These are phyloP conservation scores for Urocitellus parryii DNA, from an alignment of 2,113 vertebrate species.

Conservation along the genomic window DNA sequence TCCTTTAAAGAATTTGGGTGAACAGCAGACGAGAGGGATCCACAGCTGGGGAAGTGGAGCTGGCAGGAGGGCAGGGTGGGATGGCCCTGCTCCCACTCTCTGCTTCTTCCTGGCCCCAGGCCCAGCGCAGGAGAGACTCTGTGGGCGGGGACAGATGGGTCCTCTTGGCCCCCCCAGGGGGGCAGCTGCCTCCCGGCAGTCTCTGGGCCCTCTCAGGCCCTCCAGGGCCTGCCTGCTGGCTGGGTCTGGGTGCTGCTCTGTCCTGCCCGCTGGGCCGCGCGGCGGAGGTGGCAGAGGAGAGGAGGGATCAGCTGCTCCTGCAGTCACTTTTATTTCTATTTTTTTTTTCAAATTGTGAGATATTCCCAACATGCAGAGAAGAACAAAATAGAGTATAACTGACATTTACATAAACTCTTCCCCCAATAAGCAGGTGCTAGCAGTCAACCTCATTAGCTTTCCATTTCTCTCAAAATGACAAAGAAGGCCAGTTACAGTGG, in stretches of 20 bases:
- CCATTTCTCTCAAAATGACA: background rate
- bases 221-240: background rate
- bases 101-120: background rate
- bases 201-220: background rate
- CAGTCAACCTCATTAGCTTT: background rate
- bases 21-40: background rate
- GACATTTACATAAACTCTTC: background rate
- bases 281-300: rapidly evolving
- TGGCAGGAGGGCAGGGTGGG: background rate
- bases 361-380: background rate
- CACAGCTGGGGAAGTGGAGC: background rate
- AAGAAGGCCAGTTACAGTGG: background rate
- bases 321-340: background rate
- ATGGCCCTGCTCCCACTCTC: background rate
- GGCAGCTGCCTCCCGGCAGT: background rate
- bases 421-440: background rate
- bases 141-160: background rate
- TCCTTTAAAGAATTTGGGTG: background rate
- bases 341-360: background rate
- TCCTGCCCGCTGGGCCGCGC: rapidly evolving
- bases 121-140: background rate
- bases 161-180: background rate
- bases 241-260: rapidly evolving
- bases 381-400: background rate
- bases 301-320: background rate